Percentiles rank a stretch among this genome's conserved stretches.
These are phyloP conservation scores for Trissolcus japonicus DNA, from an alignment of 2,888 invertebrate genomes.

Conservation along the genomic window DNA sequence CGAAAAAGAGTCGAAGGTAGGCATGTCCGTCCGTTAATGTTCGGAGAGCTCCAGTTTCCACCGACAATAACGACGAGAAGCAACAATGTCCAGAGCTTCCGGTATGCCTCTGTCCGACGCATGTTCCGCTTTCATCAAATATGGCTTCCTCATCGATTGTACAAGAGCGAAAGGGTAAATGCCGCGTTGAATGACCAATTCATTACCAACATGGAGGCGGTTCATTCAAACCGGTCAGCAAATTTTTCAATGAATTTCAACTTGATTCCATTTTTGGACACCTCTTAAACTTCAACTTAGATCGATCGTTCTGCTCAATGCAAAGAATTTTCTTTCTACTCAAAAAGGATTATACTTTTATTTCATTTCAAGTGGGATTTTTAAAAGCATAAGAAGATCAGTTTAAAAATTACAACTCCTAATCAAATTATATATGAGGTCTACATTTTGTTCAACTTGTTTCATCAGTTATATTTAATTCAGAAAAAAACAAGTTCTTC, in stretches of 20 bases:
- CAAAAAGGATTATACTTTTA: neutral
- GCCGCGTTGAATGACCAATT: conserved; percentile 46
- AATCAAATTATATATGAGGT: too few relatives aligned
- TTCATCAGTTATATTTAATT: too few relatives aligned
- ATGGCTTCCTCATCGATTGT: conserved; percentile 31
- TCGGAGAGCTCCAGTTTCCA: conserved; percentile 36
- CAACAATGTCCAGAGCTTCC: conserved; percentile 42
- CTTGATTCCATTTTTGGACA: conserved; percentile 30
- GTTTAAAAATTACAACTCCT: too few relatives aligned
- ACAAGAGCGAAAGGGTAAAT: conserved; percentile 43
- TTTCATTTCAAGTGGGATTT: too few relatives aligned
- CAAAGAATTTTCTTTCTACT: conserved; percentile 5
- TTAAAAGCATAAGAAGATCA: too few relatives aligned
- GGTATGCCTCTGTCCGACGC: conserved; percentile 30
- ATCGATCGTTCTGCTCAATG: conserved; percentile 26
- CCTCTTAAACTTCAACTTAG: conserved; percentile 32
- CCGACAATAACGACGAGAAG: conserved; percentile 28
- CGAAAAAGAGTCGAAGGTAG: conserved; percentile 21
- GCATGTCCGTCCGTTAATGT: conserved; percentile 28
- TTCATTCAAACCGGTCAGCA: conserved; percentile 29
- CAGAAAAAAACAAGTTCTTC: conserved; percentile 15
- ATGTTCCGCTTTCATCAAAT: conserved; percentile 37
- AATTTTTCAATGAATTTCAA: conserved; percentile 22
- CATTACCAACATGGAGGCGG: conserved; percentile 32
- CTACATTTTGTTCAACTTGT: too few relatives aligned